These are phyloP conservation scores for Salvator merianae DNA, from an alignment of 2,113 vertebrate genomes.

Conservation along the genomic window DNA sequence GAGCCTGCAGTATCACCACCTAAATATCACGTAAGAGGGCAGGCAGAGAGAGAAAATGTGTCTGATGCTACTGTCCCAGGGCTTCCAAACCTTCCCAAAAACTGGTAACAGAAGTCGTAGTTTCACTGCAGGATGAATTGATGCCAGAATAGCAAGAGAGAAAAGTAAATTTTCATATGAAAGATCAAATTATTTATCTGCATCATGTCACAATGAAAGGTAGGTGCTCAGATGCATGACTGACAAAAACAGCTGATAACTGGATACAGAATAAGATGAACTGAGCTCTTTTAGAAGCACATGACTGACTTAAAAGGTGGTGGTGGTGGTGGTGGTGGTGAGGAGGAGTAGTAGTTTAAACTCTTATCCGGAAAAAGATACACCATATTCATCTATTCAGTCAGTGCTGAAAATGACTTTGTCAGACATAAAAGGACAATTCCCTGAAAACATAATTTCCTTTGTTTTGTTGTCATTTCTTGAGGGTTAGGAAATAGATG, in stretches of 20 bases:
- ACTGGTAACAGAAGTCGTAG: no score
- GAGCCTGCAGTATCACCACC: not conserved
- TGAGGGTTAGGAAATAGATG: not conserved
- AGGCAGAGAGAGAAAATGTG: not conserved
- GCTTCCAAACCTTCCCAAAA: no score
- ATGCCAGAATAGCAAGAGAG: no score
- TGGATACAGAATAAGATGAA: slow-evolving; percentile 5
- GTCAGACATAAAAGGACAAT: not conserved
- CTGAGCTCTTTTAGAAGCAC: not conserved
- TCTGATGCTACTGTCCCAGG: no score
- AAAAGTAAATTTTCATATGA: slow-evolving; percentile 4
- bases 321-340: no score
- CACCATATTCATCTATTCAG: slow-evolving; percentile 2
- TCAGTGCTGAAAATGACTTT: slow-evolving; percentile 27
- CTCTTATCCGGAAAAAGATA: slow-evolving; percentile 25
- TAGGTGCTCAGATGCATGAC: not conserved
- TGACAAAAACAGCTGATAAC: slow-evolving; percentile 34
- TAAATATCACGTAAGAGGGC: not conserved
- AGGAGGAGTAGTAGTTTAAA: slow-evolving; percentile 10
- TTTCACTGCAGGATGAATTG: no score
- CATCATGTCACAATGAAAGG: slow-evolving; percentile 22
- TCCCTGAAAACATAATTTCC: slow-evolving; percentile 25
- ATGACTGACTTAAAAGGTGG: not conserved
- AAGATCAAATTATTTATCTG: slow-evolving; percentile 10
- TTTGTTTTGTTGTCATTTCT: not conserved